These are phyloP conservation scores for Meiosimyza decipiens DNA, from an alignment of 2,888 invertebrate genomes.

Conservation along the genomic window DNA sequence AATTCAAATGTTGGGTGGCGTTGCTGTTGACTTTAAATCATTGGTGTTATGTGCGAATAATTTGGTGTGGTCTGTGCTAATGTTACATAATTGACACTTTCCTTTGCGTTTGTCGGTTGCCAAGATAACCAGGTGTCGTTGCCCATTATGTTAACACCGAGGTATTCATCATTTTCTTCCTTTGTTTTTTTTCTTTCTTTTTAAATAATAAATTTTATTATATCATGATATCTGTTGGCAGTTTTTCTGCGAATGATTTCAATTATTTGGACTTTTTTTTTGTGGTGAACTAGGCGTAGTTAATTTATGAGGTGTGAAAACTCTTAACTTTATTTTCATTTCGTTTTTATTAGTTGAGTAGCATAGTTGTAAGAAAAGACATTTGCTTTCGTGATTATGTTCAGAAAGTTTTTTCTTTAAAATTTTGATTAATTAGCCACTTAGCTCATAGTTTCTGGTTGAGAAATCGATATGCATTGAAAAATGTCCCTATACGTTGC, in stretches of 20 bases:
- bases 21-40: conserved; percentile 7
- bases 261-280: not conserved
- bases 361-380: too few species aligned
- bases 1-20: not conserved
- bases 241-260: not conserved
- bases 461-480: too few species aligned
- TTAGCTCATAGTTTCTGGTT: too few species aligned
- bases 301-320: conserved; percentile 6
- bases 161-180: too few species aligned
- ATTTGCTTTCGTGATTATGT: too few species aligned
- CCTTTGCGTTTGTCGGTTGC: not conserved
- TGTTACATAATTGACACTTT: conserved; percentile 54
- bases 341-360: too few species aligned
- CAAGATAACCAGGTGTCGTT: conserved; percentile 17
- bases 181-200: not conserved
- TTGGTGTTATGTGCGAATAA: conserved; percentile 46
- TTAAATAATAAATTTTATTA: conserved; percentile 8
- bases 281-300: not conserved
- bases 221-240: not conserved
- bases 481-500: too few species aligned
- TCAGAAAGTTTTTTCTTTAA: too few species aligned
- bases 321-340: not conserved
- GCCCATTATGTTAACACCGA: not conserved
- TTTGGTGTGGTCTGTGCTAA: conserved; percentile 47
- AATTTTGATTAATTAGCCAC: too few species aligned